Percentiles rank a stretch among this genome's conserved stretches.
Conservation (phyloP, 2,797 vertebrate species). For the Iguana delicatissima region DNA sequence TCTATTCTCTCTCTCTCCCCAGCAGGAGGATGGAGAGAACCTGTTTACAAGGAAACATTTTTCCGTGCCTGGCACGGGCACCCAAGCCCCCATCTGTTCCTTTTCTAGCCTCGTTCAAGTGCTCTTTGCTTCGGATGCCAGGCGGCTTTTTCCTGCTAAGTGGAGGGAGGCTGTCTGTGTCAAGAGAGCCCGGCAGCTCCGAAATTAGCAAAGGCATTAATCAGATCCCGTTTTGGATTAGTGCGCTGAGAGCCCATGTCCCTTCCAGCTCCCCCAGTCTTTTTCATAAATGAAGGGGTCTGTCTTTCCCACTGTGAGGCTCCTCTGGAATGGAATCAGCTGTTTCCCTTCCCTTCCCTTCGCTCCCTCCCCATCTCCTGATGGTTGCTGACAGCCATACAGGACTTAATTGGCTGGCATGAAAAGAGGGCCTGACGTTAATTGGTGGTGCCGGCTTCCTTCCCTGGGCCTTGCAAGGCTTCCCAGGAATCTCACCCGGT, state of each 20-base stretch:
- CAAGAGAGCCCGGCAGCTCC: conserved; percentile 56
- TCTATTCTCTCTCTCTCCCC: not conserved
- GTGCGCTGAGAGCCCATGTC: conserved; percentile 10
- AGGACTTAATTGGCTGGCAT: conserved; percentile 81
- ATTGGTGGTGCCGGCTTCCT: conserved; percentile 70
- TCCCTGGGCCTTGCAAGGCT: conserved; percentile 21
- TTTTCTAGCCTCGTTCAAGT: conserved; percentile 55
- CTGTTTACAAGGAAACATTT: conserved; percentile 40
- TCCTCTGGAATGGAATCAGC: conserved; percentile 59
- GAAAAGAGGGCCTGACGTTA: conserved; percentile 78
- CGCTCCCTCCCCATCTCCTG: conserved; percentile 46
- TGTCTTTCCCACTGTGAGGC: conserved; percentile 38
- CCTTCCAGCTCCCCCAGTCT: not conserved
- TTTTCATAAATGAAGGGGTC: conserved; percentile 48
- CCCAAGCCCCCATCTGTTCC: conserved; percentile 70
- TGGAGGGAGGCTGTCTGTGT: conserved; percentile 54
- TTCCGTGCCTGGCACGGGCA: conserved; percentile 62
- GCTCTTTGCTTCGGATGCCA: conserved; percentile 66
- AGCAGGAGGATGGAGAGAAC: conserved; percentile 55
- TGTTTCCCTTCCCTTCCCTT: conserved; percentile 62
- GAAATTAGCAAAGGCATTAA: conserved; percentile 67
- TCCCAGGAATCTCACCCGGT: conserved; percentile 78
- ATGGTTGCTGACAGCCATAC: conserved; percentile 75
- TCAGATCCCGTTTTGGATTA: conserved; percentile 56
- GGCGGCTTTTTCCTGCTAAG: conserved; percentile 56